These are phyloP conservation scores for Ernsta delagoae DNA, from an alignment of 2,888 invertebrate species.

Conservation along the genomic window DNA sequence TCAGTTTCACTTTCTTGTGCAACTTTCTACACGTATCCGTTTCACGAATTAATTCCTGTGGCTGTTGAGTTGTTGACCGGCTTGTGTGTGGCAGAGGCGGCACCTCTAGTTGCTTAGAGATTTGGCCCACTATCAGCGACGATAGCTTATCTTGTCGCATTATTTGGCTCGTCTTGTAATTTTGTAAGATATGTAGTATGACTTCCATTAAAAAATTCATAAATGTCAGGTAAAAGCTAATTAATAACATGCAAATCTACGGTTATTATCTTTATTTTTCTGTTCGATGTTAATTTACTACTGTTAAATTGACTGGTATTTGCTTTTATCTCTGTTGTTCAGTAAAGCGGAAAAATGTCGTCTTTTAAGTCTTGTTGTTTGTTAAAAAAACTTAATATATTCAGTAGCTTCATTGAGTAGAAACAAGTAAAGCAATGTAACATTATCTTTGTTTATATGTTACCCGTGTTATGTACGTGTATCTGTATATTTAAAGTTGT, in stretches of 20 bases:
- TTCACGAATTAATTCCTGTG: slow-evolving; percentile 23
- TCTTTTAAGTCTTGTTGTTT: neutral
- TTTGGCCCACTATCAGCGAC: slow-evolving; percentile 11
- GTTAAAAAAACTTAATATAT: neutral
- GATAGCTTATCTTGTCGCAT: slow-evolving; percentile 12
- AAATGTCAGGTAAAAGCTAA: neutral
- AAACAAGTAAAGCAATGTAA: neutral
- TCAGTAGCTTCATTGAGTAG: neutral
- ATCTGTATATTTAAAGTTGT: slow-evolving; percentile 42
- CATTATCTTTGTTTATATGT: neutral
- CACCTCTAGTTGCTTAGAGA: neutral
- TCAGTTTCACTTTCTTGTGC: slow-evolving; percentile 21
- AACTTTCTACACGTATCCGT: slow-evolving; percentile 22
- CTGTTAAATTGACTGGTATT: neutral
- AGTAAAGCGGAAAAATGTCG: neutral
- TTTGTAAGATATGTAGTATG: neutral
- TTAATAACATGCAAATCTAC: neutral
- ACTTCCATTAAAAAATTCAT: neutral
- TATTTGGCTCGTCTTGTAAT: neutral
- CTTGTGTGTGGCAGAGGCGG: slow-evolving; percentile 5
- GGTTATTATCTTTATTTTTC: neutral
- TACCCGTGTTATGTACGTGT: slow-evolving; percentile 10
- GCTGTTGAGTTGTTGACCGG: neutral
- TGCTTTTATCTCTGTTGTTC: neutral
- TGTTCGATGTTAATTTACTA: too few relatives aligned